Conservation (phyloP, 2,888 invertebrate genomes). For the Charanyca ferruginea region DNA sequence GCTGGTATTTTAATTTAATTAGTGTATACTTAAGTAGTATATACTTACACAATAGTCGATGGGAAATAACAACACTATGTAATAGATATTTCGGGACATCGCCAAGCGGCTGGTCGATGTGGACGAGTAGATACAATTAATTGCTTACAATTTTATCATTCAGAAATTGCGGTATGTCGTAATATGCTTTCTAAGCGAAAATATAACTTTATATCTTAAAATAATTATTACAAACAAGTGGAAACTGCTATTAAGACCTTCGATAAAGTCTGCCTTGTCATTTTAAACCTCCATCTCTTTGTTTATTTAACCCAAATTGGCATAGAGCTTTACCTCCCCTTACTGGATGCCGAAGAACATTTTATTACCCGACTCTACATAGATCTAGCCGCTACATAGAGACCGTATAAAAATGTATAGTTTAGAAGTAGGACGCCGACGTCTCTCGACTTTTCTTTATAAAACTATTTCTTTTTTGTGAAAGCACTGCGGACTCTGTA, state of each 20-base stretch:
- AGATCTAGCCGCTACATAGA: conserved; percentile 41
- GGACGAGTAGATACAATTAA: no score
- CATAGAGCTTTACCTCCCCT: conserved; percentile 18
- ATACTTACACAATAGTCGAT: no score
- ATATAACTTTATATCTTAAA: not conserved
- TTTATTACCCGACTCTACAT: conserved; percentile 57
- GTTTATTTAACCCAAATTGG: conserved; percentile 50
- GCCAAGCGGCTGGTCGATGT: no score
- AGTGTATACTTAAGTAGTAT: no score
- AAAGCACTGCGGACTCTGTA: conserved; percentile 41
- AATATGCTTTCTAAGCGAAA: no score
- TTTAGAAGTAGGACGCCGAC: conserved; percentile 50
- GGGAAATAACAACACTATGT: no score
- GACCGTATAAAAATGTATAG: conserved; percentile 60
- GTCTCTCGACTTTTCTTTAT: conserved; percentile 41
- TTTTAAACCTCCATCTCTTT: conserved; percentile 31
- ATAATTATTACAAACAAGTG: conserved; percentile 1
- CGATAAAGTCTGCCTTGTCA: conserved; percentile 3
- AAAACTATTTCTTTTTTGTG: conserved; percentile 56
- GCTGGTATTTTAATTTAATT: no score
- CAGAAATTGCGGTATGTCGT: no score
- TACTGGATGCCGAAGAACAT: conserved; percentile 33
- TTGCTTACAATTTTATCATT: no score
- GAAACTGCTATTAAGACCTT: conserved; percentile 2
- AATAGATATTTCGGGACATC: no score